A percentile compares a stretch with the other conserved stretches of the same genome.
Conservation (phyloP, 2,113 vertebrate genomes). For the Euleptes europaea region DNA sequence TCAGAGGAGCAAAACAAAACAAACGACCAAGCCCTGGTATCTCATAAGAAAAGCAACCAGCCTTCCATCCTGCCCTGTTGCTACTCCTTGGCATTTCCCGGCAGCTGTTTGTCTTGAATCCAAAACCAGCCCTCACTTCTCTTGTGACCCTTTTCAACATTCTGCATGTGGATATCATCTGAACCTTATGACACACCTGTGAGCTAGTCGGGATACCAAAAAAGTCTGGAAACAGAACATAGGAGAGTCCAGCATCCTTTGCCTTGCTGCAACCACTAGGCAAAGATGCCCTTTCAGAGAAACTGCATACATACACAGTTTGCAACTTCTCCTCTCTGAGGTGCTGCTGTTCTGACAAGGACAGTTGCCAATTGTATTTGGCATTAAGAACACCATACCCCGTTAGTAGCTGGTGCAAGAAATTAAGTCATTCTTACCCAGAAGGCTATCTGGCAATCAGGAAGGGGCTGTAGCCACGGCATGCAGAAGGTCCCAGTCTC, state of each 20-base stretch:
- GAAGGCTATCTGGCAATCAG: neutral
- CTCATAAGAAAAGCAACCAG: neutral
- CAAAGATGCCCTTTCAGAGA: constrained; percentile 33
- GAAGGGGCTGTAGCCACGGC: neutral
- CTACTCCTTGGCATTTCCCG: constrained; percentile 22
- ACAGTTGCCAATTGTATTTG: neutral
- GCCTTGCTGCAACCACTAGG: constrained; percentile 19
- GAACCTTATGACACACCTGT: constrained; percentile 10
- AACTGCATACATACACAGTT: neutral
- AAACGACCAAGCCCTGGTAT: no score
- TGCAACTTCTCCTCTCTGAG: neutral
- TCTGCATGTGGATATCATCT: neutral
- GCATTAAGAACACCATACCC: no score
- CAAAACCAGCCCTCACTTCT: neutral
- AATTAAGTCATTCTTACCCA: neutral
- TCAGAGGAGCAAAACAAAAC: no score
- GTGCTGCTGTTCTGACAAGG: neutral
- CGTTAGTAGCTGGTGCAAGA: no score
- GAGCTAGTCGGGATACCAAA: rapidly evolving
- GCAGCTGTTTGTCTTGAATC: neutral
- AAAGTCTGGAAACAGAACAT: rapidly evolving
- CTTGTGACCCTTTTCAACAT: constrained; percentile 24
- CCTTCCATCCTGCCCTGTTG: neutral
- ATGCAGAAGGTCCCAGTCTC: neutral
- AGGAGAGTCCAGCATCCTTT: constrained; percentile 5